phyloP scores from a whole-genome alignment of 1,140 invertebrate species.

The Paraescarpia echinospica region DNA sequence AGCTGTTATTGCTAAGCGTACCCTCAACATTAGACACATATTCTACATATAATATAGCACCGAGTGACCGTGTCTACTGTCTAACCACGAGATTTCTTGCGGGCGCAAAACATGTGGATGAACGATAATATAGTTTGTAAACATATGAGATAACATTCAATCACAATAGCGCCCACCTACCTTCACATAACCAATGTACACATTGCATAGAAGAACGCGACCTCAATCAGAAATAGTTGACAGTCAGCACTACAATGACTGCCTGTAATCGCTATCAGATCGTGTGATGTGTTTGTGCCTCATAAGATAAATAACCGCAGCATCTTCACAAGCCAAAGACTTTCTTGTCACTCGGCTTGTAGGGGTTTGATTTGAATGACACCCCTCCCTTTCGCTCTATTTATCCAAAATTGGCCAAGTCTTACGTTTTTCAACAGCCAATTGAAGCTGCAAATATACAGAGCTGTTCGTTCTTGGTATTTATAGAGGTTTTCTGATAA shows the following conservation, averaged over 20 bases:
- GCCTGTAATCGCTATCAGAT: not conserved
- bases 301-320: not conserved
- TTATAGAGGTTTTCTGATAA: no score
- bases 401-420: no score
- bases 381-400: no score
- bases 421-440: no score
- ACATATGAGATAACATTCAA: not conserved
- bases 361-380: no score
- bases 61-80: not conserved
- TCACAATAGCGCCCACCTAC: not conserved
- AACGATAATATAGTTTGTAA: not conserved
- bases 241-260: not conserved
- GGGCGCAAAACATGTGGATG: not conserved
- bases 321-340: not conserved
- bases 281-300: not conserved
- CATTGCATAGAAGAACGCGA: not conserved
- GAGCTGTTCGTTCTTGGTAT: no score
- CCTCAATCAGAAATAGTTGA: not conserved
- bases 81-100: not conserved
- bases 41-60: not conserved
- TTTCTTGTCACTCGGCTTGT: not conserved
- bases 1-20: no score
- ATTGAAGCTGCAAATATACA: no score
- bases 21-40: no score
- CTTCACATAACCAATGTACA: not conserved